phyloP scores from a whole-genome alignment of 2,113 vertebrate genomes.

The Enhydra lutris region DNA sequence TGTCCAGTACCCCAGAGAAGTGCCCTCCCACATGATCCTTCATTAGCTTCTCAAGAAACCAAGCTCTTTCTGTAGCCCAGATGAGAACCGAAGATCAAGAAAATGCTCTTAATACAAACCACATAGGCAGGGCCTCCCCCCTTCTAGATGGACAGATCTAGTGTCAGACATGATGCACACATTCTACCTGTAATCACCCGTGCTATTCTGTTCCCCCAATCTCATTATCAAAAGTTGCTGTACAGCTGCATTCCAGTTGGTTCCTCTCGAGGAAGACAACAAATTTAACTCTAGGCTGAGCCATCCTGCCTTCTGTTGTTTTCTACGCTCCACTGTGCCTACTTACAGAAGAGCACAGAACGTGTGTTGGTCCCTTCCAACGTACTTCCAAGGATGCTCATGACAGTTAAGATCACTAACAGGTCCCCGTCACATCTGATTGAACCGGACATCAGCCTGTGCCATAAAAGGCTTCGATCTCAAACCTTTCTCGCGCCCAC shows the following conservation, averaged over 20 bases:
- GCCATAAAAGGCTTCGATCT: neutral
- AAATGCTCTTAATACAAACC: neutral
- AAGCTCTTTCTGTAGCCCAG: neutral
- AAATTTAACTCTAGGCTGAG: neutral
- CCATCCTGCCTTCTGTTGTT: neutral
- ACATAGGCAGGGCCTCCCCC: neutral
- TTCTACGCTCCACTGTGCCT: neutral
- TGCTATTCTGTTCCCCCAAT: neutral
- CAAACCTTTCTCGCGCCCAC: neutral
- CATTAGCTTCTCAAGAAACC: constrained; percentile 1
- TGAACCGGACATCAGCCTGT: neutral
- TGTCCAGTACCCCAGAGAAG: neutral
- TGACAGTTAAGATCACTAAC: neutral
- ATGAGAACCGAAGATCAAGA: neutral
- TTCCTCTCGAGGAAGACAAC: constrained; percentile 14
- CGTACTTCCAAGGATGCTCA: neutral
- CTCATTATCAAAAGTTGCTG: neutral
- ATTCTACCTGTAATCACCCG: neutral
- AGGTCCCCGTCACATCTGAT: neutral
- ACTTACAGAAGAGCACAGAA: neutral
- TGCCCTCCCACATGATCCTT: neutral
- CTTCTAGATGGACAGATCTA: neutral
- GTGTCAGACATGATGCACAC: neutral
- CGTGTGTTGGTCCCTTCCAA: neutral
- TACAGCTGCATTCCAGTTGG: neutral